Conservation (phyloP, 1,140 invertebrate species). For the Gryllus bimaculatus region DNA sequence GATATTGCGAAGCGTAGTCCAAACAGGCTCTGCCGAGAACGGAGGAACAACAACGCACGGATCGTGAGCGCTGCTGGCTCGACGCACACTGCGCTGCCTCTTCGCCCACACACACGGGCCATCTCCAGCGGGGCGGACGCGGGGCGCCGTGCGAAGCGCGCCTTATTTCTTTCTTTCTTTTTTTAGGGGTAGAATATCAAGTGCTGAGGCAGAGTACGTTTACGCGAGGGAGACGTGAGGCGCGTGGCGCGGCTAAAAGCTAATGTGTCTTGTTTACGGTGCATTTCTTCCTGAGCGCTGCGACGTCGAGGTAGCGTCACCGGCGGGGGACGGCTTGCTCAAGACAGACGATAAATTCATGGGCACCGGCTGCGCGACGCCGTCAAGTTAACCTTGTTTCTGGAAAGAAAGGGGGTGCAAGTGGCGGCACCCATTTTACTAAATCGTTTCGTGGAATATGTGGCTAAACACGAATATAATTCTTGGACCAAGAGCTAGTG, state of each 20-base stretch:
- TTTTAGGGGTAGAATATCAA: not conserved
- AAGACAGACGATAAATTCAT: too few species aligned
- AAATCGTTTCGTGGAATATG: too few species aligned
- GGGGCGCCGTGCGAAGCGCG: not conserved
- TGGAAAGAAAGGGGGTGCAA: too few species aligned
- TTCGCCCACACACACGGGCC: too few species aligned
- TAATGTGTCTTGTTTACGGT: constrained; percentile 1
- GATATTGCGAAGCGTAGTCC: too few species aligned
- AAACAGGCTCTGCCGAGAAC: too few species aligned
- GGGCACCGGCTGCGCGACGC: too few species aligned
- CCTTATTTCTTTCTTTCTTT: not conserved
- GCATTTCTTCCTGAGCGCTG: not conserved
- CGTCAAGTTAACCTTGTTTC: too few species aligned
- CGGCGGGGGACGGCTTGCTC: too few species aligned
- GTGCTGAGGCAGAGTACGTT: not conserved
- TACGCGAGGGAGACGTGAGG: not conserved
- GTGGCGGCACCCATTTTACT: too few species aligned
- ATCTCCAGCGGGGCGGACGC: not conserved
- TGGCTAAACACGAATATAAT: too few species aligned
- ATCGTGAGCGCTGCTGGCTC: not conserved
- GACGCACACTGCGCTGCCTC: not conserved
- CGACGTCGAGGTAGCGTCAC: not conserved
- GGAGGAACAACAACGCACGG: not conserved
- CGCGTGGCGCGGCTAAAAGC: not conserved
- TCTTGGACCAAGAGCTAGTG: too few species aligned